Evolutionary conservation across 2,113 vertebrate species (phyloP).

Genomic region (Laticauda colubrina): DNA sequence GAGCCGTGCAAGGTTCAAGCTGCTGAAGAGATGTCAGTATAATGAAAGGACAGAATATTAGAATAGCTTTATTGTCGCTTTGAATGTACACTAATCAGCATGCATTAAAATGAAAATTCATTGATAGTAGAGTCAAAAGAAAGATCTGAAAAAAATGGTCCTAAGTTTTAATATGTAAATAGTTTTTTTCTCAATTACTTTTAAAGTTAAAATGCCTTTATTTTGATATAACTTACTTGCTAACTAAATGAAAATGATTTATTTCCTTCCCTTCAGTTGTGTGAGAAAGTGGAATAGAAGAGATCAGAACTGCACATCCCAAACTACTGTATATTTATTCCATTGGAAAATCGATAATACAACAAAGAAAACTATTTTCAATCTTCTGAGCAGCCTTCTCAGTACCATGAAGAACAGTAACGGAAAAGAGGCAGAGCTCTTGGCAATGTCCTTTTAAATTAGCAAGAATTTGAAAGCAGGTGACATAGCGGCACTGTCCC

Average conservation of each 20-base stretch:
- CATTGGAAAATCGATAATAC: neutral
- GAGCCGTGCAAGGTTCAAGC: neutral
- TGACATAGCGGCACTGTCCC: slow-evolving; percentile 17
- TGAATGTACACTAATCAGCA: too few species aligned
- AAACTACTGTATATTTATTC: neutral
- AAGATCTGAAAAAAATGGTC: neutral
- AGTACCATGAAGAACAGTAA: neutral
- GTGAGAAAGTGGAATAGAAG: neutral
- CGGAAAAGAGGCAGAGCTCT: neutral
- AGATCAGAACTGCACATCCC: neutral
- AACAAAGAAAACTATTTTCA: neutral
- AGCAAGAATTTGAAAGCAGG: neutral
- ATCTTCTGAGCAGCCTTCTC: neutral
- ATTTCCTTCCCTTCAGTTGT: neutral
- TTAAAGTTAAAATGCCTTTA: neutral
- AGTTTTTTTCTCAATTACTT: neutral
- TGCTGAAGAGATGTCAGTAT: neutral
- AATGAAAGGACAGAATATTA: neutral
- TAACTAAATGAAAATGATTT: neutral
- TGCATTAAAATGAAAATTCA: too few species aligned
- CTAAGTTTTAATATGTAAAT: neutral
- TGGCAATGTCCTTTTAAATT: neutral
- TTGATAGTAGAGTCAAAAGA: neutral
- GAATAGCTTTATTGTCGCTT: too few species aligned
- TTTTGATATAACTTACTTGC: neutral